Evolutionary conservation across 2,113 vertebrate species (phyloP), one percentile per base, ranked within the genome.

Genomic region (Salvelinus namaycush): DNA sequence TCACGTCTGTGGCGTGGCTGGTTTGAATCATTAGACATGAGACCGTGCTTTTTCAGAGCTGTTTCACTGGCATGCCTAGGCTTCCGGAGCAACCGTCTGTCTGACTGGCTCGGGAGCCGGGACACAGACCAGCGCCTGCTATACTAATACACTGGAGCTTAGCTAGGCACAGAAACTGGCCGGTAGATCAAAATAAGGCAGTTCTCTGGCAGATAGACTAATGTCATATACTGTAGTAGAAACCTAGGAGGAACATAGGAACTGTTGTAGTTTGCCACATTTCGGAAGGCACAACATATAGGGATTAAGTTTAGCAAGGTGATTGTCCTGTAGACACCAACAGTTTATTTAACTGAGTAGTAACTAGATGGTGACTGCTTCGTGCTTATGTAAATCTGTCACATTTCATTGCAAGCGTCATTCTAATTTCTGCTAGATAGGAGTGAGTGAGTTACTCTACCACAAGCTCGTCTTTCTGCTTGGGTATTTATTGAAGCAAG

Each of bases 1-100:
- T 78, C 74, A 78, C 16, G 71, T 81, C 68, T 79, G 79, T 69
- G 22, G 76, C 76, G 13, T 31, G 70, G 66, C 79, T 76, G 69
- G 65, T 78, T 69, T 49, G 70, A 68, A 27, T 80, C 65, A 75
- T 64, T 77, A 76, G 54, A 62, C 67, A 76, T 60, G n/a, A 20
- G 34, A 24, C 78, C 29, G 69, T 69, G 34, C 39, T 66, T 7
- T 34, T 26, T 39, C 20, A 64, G 66, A 73, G 31, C 34, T 48
- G 11, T 24, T 48, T 22, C 34, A 22, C 68, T 64, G 68, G 54
- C 54, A 12, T 64, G 34, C 59, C 51, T 24, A 8, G 6, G 75
- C 67, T 70, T 76, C 54, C 22, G 29, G 64, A 69, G 22, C 16
- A 34, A 68, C 16, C 31, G 18, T 24, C 62, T 27, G 31, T 24